Evolutionary conservation across 2,888 invertebrate genomes (phyloP).

Genomic region (Plemyria rubiginata): DNA sequence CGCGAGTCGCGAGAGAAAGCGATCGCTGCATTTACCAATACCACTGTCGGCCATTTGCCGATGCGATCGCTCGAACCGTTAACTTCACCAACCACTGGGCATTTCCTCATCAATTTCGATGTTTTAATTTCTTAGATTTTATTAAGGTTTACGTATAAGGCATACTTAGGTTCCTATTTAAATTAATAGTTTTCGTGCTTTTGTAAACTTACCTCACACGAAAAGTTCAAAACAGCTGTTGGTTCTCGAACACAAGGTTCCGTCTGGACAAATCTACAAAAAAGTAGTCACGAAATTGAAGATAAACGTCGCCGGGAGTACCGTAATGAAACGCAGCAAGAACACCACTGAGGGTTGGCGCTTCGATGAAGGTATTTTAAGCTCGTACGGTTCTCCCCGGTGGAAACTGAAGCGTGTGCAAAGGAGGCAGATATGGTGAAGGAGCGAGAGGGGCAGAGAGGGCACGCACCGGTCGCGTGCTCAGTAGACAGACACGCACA

Average conservation of each 20-base stretch:
- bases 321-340: constrained; percentile 65
- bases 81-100: constrained; percentile 39
- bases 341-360: constrained; percentile 75
- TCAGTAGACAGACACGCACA: constrained; percentile 71
- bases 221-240: constrained; percentile 52
- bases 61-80: constrained; percentile 47
- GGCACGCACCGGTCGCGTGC: constrained; percentile 76
- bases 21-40: constrained; percentile 47
- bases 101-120: constrained; percentile 32
- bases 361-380: constrained; percentile 74
- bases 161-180: constrained; percentile 33
- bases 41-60: constrained; percentile 74
- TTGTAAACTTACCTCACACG: constrained; percentile 62
- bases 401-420: constrained; percentile 48
- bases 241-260: constrained; percentile 46
- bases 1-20: constrained; percentile 70
- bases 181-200: constrained; percentile 33
- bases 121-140: constrained; percentile 33
- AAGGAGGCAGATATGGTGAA: constrained; percentile 57
- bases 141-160: constrained; percentile 29
- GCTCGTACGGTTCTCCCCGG: constrained; percentile 74
- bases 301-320: constrained; percentile 53
- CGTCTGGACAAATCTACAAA: constrained; percentile 60
- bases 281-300: constrained; percentile 63
- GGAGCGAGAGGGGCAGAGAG: constrained; percentile 63